These are phyloP conservation scores for Psephotus haematonotus DNA, from an alignment of 2,113 vertebrate species.

Conservation along the genomic window DNA sequence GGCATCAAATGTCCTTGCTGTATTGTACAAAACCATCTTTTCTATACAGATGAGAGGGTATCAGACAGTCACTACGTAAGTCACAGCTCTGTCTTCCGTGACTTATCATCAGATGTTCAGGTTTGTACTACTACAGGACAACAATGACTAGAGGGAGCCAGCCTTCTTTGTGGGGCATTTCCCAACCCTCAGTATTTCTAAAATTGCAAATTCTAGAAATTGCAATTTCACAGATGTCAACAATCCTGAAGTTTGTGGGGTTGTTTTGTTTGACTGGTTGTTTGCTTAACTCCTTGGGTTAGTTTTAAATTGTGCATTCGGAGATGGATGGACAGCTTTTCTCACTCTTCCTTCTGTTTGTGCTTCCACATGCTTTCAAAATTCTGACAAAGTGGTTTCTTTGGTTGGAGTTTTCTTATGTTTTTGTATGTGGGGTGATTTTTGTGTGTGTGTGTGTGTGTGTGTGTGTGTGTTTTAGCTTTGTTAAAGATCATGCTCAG, in stretches of 20 bases:
- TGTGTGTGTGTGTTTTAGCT: neutral
- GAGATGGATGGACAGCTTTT: neutral
- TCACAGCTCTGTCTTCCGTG: too few relatives aligned
- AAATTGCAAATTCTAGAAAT: neutral
- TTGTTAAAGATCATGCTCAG: neutral
- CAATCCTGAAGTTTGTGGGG: neutral
- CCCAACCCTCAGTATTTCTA: neutral
- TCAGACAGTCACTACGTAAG: neutral
- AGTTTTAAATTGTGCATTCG: neutral
- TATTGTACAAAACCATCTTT: neutral
- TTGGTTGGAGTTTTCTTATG: neutral
- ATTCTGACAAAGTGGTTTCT: neutral
- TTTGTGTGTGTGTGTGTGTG: too few relatives aligned
- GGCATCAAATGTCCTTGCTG: neutral
- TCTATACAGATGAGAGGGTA: neutral
- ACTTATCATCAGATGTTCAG: neutral
- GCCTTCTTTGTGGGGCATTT: neutral
- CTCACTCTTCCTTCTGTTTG: neutral
- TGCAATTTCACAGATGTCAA: neutral
- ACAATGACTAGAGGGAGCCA: neutral
- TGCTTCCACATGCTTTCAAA: neutral
- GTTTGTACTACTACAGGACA: neutral
- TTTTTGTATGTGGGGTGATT: neutral
- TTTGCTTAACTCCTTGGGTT: neutral
- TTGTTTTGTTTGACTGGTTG: neutral